phyloP scores from a whole-genome alignment of 2,888 invertebrate genomes.

The Altica lythri region DNA sequence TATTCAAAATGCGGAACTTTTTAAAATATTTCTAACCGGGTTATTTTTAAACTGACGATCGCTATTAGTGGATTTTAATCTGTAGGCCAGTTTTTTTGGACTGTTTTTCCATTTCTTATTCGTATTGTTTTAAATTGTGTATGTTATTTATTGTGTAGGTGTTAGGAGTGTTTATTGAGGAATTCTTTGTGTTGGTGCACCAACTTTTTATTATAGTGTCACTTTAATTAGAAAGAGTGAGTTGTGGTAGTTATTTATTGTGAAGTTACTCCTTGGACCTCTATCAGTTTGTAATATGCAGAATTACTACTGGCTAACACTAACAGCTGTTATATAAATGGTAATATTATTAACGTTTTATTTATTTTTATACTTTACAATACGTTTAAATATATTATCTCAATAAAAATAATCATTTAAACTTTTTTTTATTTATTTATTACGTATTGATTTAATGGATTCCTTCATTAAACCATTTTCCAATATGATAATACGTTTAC shows the following conservation, averaged over 20 bases:
- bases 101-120: slow-evolving; percentile 15
- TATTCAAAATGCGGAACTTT: slow-evolving; percentile 23
- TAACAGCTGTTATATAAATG: slow-evolving; percentile 7
- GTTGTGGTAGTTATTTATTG: slow-evolving; percentile 4
- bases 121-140: slow-evolving; percentile 17
- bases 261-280: too few species aligned
- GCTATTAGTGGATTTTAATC: slow-evolving; percentile 20
- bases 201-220: slow-evolving; percentile 6
- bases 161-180: slow-evolving; percentile 14
- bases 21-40: slow-evolving; percentile 12
- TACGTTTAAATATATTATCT: too few species aligned
- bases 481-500: too few species aligned
- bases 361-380: too few species aligned
- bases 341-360: too few species aligned
- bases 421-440: too few species aligned
- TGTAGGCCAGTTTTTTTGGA: slow-evolving; percentile 9
- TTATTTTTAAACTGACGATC: slow-evolving; percentile 22
- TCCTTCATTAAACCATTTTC: too few species aligned
- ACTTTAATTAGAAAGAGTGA: not conserved
- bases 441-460: too few species aligned
- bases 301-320: too few species aligned
- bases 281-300: too few species aligned
- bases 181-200: slow-evolving; percentile 14
- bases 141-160: slow-evolving; percentile 28
- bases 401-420: too few species aligned